Base-by-base conservation (phyloP, 2,113 vertebrate species). In the Neomonachus schauinslandi region DNA sequence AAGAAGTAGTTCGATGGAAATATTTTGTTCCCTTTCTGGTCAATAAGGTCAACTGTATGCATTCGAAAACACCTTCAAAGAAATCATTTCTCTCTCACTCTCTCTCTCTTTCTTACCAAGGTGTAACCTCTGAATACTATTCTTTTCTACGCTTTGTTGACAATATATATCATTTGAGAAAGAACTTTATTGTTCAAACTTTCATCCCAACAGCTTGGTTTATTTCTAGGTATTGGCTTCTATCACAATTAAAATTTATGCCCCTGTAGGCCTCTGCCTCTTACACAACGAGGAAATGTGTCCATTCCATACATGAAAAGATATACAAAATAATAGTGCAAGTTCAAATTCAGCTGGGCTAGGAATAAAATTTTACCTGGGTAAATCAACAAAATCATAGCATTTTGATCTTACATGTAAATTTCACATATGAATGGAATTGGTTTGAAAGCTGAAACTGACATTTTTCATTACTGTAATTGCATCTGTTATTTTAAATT, bases 381-480 rank as follows among this genome's bases (percentile, higher is more conserved):
- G 49, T n/a, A 90, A 88, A 90, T 77, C 33, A 97, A 55, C 63
- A 89, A 63, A 53, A 46, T 61, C 33, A 53, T 22, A 83, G 59
- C 85, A 55, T 95, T 86, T 86, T 71, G 15, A 79, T 97, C 86
- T 76, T 86, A 86, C 7, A 15, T 39, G 3, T 92, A 61, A 65
- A 87, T 76, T 83, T 82, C 33, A 65, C 57, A 87, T 81, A 36
- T 55, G 3, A 24, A 92, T 85, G 15, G 28, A 89, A 90, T 49
- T 91, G 28, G 26, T 59, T 94, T 90, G 21, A 94, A 94, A 61
- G 46, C 33, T 82, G 42, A 97, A 96, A 89, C 1, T 83, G 26
- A 96, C 72, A 49, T 7, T 77, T 80, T 79, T 87, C 42, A 65
- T 92, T 65, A 65, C n/a, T 85, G 2, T 83, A 81, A 51, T 79